phyloP scores from a whole-genome alignment of 2,113 vertebrate species.

The Heterocephalus glaber region DNA sequence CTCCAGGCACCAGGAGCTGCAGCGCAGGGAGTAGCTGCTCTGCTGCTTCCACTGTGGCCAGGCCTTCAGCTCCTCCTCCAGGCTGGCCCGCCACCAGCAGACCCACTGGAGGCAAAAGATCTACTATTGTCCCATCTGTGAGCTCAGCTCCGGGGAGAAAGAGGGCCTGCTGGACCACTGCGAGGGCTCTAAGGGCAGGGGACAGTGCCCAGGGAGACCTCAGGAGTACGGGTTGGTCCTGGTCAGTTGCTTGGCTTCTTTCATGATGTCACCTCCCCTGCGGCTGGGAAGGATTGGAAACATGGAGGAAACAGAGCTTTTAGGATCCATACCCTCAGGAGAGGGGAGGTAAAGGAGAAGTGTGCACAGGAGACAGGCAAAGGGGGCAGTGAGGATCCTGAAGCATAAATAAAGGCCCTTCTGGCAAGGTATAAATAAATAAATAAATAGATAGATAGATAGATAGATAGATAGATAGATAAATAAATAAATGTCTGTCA shows the following conservation, averaged over 20 bases:
- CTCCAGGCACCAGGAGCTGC: constrained; percentile 59
- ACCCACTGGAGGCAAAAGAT: constrained; percentile 48
- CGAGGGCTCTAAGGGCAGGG: neutral
- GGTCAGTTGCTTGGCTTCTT: constrained; percentile 49
- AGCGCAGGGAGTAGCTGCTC: neutral
- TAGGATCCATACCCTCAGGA: neutral
- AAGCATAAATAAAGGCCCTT: neutral
- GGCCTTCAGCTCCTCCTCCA: neutral
- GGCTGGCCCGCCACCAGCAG: constrained; percentile 46
- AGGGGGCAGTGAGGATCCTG: neutral
- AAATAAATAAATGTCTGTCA: too few relatives aligned
- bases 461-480: too few relatives aligned
- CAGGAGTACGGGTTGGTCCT: constrained; percentile 18
- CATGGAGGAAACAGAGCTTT: neutral
- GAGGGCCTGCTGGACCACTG: constrained; percentile 64
- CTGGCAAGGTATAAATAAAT: neutral
- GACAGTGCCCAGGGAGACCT: neutral
- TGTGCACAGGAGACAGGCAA: neutral
- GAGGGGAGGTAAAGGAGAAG: neutral
- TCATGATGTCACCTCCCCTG: rapidly evolving
- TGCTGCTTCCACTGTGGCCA: constrained; percentile 39
- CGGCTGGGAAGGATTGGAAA: neutral
- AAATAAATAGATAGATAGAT: too few relatives aligned
- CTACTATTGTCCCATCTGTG: constrained; percentile 69
- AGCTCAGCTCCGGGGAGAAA: constrained; percentile 60